Evolutionary conservation across 2,888 invertebrate species (phyloP), one percentile per base, ranked within the genome.

Genomic region (Acheta domesticus): DNA sequence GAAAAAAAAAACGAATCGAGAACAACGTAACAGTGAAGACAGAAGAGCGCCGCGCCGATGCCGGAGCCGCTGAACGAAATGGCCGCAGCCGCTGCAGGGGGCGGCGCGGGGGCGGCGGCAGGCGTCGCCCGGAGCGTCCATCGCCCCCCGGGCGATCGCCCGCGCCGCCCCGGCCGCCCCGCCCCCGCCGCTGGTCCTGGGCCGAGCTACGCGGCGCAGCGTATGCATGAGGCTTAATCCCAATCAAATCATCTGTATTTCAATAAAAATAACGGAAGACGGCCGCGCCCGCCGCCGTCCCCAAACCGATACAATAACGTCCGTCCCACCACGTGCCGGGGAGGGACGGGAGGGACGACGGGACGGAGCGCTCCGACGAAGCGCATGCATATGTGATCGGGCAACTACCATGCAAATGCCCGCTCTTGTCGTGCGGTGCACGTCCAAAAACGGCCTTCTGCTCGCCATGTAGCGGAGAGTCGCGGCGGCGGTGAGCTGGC

Each of bases 371-470:
- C 14, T 23, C 23, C 23, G 50, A 50, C 50, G 19, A 12, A 2
- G n/a, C n/a, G 62, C 62, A 62, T 62, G 62, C 62, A 62, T 62
- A 62, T 62, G 62, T n/a, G 62, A 62, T 62, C 16, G 62, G 62
- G 62, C 62, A 62, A 62, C 62, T 62, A 62, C 62, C 62, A 62
- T 62, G 62, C 62, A 62, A 62, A 62, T 62, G 62, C 14, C 36
- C 16, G 62, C 62, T 19, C 62, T 62, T 62, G 62, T 62, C 62
- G 62, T 62, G 14, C 62, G n/a, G n/a, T 16, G 62, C 62, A 62
- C 62, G 62, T 62, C 8, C n/a, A 14, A 19, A n/a, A 14, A 19
- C 14, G 11, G 62, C 62, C 62, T 62, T 12, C 36, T 1, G 36
- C 36, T 8, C 36, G 36, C 4, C 8, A 36, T 8, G 36, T 36